Conservation (phyloP, 2,797 vertebrate species). For the Gymnothorax reevesii region DNA sequence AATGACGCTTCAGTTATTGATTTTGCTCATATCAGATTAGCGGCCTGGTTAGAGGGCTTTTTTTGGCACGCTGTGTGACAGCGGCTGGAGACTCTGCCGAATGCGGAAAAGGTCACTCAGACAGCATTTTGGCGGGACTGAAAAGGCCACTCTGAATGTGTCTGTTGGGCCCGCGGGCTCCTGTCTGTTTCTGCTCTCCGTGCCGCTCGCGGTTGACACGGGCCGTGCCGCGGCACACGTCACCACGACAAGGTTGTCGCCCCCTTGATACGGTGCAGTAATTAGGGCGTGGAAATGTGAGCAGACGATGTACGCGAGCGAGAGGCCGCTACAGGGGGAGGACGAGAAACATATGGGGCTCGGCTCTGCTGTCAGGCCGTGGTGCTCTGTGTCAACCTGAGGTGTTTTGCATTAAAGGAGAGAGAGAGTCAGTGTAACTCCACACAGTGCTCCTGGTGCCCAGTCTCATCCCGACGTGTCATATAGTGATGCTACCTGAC, state of each 20-base stretch:
- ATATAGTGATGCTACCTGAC: too few relatives aligned
- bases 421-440: too few relatives aligned
- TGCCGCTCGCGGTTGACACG: background rate
- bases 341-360: constrained; percentile 65
- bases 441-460: too few relatives aligned
- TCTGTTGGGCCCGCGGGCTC: background rate
- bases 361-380: constrained; percentile 31
- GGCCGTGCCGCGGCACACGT: background rate
- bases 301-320: constrained; percentile 37
- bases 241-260: constrained; percentile 31
- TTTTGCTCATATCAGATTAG: constrained; percentile 62
- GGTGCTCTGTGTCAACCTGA: background rate
- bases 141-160: constrained; percentile 42
- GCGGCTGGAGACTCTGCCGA: constrained; percentile 20
- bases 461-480: too few relatives aligned
- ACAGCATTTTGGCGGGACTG: constrained; percentile 30
- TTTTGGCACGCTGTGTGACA: constrained; percentile 5
- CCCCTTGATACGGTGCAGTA: constrained; percentile 31
- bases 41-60: constrained; percentile 22
- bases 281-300: constrained; percentile 46
- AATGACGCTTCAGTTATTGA: constrained; percentile 62
- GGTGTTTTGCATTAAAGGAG: constrained; percentile 11
- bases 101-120: constrained; percentile 45
- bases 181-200: background rate
- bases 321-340: constrained; percentile 63